phyloP scores from a whole-genome alignment of 2,797 vertebrate species.

The Trachurus trachurus region DNA sequence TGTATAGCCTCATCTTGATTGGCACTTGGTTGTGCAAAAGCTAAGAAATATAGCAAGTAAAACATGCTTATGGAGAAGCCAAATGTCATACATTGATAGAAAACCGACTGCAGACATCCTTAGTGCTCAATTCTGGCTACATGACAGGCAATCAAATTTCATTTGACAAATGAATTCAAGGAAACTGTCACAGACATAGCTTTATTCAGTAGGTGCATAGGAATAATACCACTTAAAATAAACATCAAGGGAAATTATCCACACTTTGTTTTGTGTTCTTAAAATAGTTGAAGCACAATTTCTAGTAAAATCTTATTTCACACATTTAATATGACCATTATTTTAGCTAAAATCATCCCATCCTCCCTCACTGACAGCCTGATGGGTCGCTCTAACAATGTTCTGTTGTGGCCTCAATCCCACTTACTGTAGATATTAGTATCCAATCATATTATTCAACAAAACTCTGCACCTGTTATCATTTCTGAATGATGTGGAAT shows the following conservation, averaged over 20 bases:
- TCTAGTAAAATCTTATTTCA: not conserved
- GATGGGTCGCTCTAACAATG: not conserved
- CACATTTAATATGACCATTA: not conserved
- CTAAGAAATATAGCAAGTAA: constrained; percentile 55
- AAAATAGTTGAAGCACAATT: constrained; percentile 38
- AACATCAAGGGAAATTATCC: constrained; percentile 50
- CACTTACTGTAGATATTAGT: not conserved
- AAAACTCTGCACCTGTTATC: constrained; percentile 1
- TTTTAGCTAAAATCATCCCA: constrained; percentile 2
- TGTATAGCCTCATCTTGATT: constrained; percentile 73
- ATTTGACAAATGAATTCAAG: constrained; percentile 68
- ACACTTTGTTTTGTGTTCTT: constrained; percentile 20
- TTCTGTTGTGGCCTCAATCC: not conserved
- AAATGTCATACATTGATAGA: constrained; percentile 61
- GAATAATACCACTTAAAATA: constrained; percentile 61
- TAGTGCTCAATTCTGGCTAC: constrained; percentile 54
- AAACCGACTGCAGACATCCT: constrained; percentile 51
- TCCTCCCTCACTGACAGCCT: not conserved
- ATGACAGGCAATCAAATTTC: constrained; percentile 62
- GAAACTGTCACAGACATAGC: constrained; percentile 45
- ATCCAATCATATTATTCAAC: not conserved
- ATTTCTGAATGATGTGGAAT: not conserved
- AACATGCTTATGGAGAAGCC: constrained; percentile 57
- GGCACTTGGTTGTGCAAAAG: constrained; percentile 64
- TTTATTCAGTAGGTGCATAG: constrained; percentile 46